Evolutionary conservation across 2,797 vertebrate genomes (phyloP).

Genomic region (Anniella stebbinsi): DNA sequence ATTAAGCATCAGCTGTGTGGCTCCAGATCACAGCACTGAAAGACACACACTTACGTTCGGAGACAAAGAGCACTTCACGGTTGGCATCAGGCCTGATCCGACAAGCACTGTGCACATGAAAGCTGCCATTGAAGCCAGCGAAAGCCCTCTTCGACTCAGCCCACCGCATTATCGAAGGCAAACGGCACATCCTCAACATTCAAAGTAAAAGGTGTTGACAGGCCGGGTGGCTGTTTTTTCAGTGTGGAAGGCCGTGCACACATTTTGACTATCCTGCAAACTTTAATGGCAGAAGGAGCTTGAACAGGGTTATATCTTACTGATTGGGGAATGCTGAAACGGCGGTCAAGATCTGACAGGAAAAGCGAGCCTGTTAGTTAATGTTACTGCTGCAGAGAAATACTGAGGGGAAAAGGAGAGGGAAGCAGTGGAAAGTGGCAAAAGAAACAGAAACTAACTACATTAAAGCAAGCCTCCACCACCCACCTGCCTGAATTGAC

Average conservation of each 20-base stretch:
- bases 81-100: conserved; percentile 51
- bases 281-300: conserved; percentile 27
- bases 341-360: not conserved
- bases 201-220: conserved; percentile 20
- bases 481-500: rapidly evolving
- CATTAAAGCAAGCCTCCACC: not conserved
- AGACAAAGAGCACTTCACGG: conserved; percentile 50
- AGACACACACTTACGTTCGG: conserved; percentile 33
- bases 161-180: not conserved
- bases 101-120: not conserved
- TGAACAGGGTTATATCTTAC: not conserved
- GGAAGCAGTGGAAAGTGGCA: not conserved
- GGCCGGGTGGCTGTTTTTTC: not conserved
- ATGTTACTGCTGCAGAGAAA: conserved; percentile 9
- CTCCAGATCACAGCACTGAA: conserved; percentile 45
- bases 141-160: not conserved
- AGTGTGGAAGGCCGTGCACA: not conserved
- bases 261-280: not conserved
- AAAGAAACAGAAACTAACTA: not conserved
- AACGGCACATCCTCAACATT: not conserved
- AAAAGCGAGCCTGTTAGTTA: not conserved
- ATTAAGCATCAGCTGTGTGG: conserved; percentile 38
- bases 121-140: not conserved
- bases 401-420: not conserved
- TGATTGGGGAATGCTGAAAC: not conserved